Conservation (phyloP, 2,113 vertebrate genomes). For the Bos javanicus region DNA sequence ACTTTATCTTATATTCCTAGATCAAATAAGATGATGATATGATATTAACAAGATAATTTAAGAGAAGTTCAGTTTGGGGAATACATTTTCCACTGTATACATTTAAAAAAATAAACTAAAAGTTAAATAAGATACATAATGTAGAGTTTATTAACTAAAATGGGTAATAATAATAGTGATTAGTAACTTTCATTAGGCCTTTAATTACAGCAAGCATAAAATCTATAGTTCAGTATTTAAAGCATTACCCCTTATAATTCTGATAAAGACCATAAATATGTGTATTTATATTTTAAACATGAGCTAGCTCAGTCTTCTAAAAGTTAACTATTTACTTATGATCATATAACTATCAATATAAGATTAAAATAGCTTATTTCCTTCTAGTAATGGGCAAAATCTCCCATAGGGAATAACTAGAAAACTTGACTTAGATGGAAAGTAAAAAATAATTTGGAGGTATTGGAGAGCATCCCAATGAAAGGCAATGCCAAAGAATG, state of each 20-base stretch:
- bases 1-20: not conserved
- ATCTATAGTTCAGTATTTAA: not conserved
- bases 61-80: not conserved
- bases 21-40: not conserved
- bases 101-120: not conserved
- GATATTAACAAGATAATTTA: not conserved
- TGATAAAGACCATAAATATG: not conserved
- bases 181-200: not conserved
- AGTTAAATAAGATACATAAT: not conserved
- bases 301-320: not conserved
- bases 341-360: not conserved
- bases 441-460: not conserved
- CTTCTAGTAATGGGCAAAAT: not conserved
- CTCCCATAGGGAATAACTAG: not conserved
- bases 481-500: not conserved
- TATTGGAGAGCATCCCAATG: not conserved
- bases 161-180: not conserved
- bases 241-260: not conserved
- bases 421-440: not conserved
- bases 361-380: not conserved
- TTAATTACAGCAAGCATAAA: not conserved
- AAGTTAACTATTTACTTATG: not conserved
- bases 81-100: not conserved
- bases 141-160: not conserved
- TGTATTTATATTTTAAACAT: not conserved